Conservation (phyloP, 2,113 vertebrate species). For the Serinus canaria region DNA sequence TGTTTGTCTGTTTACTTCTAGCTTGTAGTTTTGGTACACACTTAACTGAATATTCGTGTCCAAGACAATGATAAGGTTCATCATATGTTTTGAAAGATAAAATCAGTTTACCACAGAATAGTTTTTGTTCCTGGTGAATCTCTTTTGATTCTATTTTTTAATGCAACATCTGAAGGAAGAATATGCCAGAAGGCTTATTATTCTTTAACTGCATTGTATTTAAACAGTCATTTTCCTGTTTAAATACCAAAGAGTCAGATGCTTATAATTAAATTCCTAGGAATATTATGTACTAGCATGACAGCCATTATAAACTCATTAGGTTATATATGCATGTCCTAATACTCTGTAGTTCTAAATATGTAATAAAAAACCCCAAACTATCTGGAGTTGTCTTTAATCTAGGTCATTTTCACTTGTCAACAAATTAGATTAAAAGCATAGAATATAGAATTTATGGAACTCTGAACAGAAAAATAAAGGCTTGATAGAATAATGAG, state of each 20-base stretch:
- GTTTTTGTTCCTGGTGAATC: neutral
- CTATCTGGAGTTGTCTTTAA: neutral
- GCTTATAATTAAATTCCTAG: conserved; percentile 38
- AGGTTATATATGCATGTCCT: neutral
- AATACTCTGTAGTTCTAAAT: neutral
- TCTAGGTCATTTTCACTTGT: neutral
- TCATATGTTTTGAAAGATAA: neutral
- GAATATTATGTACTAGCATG: neutral
- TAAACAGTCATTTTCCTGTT: conserved; percentile 15
- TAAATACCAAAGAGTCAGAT: conserved; percentile 23
- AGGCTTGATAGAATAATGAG: neutral
- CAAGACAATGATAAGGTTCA: neutral
- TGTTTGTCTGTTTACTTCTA: neutral
- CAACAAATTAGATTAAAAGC: conserved; percentile 28
- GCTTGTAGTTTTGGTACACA: neutral
- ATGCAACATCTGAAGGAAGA: neutral
- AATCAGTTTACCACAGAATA: neutral
- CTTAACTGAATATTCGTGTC: neutral
- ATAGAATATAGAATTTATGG: conserved; percentile 1
- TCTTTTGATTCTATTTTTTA: neutral
- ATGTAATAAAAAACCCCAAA: neutral
- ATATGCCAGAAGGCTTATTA: conserved; percentile 19
- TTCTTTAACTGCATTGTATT: conserved; percentile 6
- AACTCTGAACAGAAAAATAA: conserved; percentile 25
- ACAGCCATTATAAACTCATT: conserved; percentile 3